Evolutionary conservation across 2,888 invertebrate genomes (phyloP).

Genomic region (Thumatha senex): DNA sequence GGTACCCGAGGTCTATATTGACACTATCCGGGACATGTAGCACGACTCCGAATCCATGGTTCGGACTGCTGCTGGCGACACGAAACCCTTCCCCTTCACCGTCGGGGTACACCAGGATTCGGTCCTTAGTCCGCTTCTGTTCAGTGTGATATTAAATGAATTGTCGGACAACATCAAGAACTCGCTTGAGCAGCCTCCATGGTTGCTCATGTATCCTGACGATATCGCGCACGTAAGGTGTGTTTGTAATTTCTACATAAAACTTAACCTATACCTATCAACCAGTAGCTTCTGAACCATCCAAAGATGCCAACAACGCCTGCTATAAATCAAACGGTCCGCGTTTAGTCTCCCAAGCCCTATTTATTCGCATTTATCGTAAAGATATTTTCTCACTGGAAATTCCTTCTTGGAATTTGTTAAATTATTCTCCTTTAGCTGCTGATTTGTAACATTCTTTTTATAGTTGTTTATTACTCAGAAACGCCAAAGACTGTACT

Average conservation of each 20-base stretch:
- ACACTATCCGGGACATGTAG: too few species aligned
- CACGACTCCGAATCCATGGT: too few species aligned
- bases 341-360: slow-evolving; percentile 77
- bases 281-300: slow-evolving; percentile 45
- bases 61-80: too few species aligned
- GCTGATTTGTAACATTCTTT: slow-evolving; percentile 64
- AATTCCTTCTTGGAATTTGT: slow-evolving; percentile 74
- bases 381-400: slow-evolving; percentile 77
- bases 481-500: slow-evolving; percentile 55
- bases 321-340: slow-evolving; percentile 69
- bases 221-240: too few species aligned
- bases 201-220: too few species aligned
- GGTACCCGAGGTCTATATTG: too few species aligned
- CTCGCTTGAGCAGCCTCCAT: too few species aligned
- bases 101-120: too few species aligned
- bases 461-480: slow-evolving; percentile 65
- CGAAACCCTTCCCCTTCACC: too few species aligned
- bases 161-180: too few species aligned
- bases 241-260: slow-evolving; percentile 43
- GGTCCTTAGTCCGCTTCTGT: too few species aligned
- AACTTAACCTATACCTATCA: slow-evolving; percentile 50
- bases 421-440: slow-evolving; percentile 71
- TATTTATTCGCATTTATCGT: slow-evolving; percentile 79
- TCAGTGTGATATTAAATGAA: too few species aligned
- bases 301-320: slow-evolving; percentile 49